phyloP scores from a whole-genome alignment of 2,113 vertebrate genomes.

The Equus quagga region DNA sequence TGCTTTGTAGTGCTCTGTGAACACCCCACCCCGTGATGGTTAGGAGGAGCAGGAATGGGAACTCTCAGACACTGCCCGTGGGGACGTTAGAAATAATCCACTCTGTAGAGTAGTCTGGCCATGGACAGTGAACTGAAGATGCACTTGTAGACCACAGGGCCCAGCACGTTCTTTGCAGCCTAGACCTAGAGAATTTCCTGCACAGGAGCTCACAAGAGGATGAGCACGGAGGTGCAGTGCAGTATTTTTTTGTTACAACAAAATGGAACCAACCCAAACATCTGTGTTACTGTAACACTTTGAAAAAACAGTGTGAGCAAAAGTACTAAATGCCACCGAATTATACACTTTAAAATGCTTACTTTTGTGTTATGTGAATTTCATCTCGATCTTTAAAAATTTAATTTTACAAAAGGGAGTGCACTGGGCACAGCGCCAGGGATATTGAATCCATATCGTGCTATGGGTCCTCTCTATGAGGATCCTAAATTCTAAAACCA shows the following conservation, averaged over 20 bases:
- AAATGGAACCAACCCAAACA: background rate
- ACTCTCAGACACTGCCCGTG: background rate
- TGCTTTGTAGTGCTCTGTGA: background rate
- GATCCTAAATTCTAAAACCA: slow-evolving; percentile 31
- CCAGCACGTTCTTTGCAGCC: background rate
- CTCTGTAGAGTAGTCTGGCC: background rate
- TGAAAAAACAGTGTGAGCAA: background rate
- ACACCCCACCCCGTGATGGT: background rate
- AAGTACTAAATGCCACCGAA: slow-evolving; percentile 7
- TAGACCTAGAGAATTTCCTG: background rate
- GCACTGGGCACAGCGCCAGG: background rate
- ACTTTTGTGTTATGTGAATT: slow-evolving; percentile 2
- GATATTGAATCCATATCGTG: background rate
- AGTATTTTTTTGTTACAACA: background rate
- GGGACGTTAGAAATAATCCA: background rate
- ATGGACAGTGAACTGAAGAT: background rate
- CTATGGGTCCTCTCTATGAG: background rate
- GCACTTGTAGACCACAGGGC: background rate
- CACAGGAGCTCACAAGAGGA: background rate
- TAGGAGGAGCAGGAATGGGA: background rate
- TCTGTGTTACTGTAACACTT: background rate
- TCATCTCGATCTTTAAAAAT: background rate
- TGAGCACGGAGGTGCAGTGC: background rate
- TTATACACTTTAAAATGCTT: background rate
- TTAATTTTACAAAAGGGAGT: background rate